phyloP scores from a whole-genome alignment of 2,113 vertebrate genomes.

The Anas platyrhynchos region DNA sequence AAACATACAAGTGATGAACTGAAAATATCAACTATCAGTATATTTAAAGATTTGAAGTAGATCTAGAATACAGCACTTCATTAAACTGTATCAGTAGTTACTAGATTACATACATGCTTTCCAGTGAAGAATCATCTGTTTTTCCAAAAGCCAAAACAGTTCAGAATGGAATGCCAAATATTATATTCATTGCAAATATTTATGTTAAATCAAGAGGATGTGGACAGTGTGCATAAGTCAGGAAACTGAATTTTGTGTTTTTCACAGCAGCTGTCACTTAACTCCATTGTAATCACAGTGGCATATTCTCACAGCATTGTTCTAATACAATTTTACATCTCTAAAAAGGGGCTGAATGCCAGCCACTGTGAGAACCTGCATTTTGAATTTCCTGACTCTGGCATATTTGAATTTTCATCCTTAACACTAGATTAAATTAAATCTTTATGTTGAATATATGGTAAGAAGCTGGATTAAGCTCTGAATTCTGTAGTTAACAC shows the following conservation, averaged over 20 bases:
- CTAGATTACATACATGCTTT: slow-evolving; percentile 5
- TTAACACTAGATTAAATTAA: slow-evolving; percentile 54
- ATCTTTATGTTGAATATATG: slow-evolving; percentile 51
- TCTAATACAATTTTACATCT: not conserved
- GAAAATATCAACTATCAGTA: not conserved
- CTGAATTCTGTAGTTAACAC: slow-evolving; percentile 51
- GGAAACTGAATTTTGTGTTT: slow-evolving; percentile 37
- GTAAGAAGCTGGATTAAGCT: slow-evolving; percentile 49
- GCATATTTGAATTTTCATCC: slow-evolving; percentile 56
- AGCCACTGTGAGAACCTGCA: not conserved
- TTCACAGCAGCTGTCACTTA: slow-evolving; percentile 41
- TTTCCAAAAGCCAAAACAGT: slow-evolving; percentile 47
- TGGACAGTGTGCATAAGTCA: not conserved
- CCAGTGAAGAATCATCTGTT: slow-evolving; percentile 17
- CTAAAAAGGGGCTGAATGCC: not conserved
- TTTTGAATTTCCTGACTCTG: slow-evolving; percentile 49
- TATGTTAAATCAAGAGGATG: slow-evolving; percentile 33
- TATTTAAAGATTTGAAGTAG: not conserved
- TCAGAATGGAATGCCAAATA: slow-evolving; percentile 32
- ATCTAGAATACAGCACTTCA: slow-evolving; percentile 1
- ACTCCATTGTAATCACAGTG: not conserved
- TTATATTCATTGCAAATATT: slow-evolving; percentile 43
- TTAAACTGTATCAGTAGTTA: slow-evolving; percentile 32
- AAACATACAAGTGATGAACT: not conserved
- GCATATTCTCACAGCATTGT: not conserved